These are phyloP conservation scores for Acrocera orbiculus DNA, from an alignment of 2,888 invertebrate species.

Conservation along the genomic window DNA sequence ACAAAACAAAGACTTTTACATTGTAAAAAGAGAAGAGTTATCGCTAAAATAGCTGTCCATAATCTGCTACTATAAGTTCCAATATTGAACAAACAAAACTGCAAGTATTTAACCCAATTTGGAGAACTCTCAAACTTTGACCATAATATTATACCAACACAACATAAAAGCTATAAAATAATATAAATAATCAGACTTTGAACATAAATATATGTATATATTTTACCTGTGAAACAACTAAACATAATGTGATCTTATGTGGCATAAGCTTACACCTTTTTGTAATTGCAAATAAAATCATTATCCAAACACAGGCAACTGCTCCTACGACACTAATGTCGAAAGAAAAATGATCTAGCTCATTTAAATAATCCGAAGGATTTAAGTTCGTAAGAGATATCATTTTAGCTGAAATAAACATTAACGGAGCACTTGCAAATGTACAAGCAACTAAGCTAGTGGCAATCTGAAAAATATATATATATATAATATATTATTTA, in stretches of 20 bases:
- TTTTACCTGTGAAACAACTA: constrained; percentile 62
- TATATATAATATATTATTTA: neutral
- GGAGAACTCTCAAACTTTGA: constrained; percentile 38
- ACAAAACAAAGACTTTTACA: constrained; percentile 72
- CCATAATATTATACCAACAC: constrained; percentile 59
- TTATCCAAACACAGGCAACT: constrained; percentile 60
- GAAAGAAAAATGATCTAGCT: constrained; percentile 62
- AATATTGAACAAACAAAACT: constrained; percentile 58
- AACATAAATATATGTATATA: neutral
- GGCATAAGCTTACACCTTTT: constrained; percentile 63
- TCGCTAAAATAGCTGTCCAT: constrained; percentile 71
- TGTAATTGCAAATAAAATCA: constrained; percentile 52
- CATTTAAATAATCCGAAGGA: constrained; percentile 54
- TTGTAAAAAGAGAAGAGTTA: constrained; percentile 63
- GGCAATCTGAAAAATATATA: constrained; percentile 49
- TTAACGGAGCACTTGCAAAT: constrained; percentile 82
- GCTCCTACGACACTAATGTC: constrained; percentile 68
- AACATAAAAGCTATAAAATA: constrained; percentile 39
- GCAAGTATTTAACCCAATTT: constrained; percentile 48
- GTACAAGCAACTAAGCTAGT: constrained; percentile 90
- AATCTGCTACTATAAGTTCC: constrained; percentile 66
- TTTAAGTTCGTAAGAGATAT: constrained; percentile 55
- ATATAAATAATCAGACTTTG: constrained; percentile 6
- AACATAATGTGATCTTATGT: constrained; percentile 61
- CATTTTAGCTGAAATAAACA: constrained; percentile 90